Conservation (phyloP, 2,888 invertebrate genomes). For the Schrankia costaestrigalis region DNA sequence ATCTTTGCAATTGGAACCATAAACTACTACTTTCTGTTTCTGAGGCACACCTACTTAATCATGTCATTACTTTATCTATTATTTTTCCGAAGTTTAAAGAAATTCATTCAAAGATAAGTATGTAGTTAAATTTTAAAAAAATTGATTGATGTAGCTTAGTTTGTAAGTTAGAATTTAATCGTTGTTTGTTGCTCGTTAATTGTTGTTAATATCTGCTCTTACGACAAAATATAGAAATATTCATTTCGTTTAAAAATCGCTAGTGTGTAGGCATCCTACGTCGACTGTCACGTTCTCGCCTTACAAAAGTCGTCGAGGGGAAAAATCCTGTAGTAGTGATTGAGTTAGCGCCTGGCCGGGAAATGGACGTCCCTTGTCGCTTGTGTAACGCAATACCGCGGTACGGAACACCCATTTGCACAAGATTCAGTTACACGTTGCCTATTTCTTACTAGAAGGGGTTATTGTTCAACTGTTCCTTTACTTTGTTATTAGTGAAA, state of each 20-base stretch:
- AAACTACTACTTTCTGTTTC: too few species aligned
- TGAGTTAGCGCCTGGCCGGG: constrained; percentile 62
- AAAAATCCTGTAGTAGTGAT: constrained; percentile 66
- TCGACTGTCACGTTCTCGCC: constrained; percentile 7
- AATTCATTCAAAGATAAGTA: neutral
- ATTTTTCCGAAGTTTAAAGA: neutral
- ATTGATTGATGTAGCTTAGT: too few species aligned
- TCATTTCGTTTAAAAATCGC: neutral
- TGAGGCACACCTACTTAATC: too few species aligned
- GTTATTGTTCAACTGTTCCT: too few species aligned
- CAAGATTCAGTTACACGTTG: constrained; percentile 52
- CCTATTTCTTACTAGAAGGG: constrained; percentile 16
- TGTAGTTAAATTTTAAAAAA: neutral
- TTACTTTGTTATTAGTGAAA: too few species aligned
- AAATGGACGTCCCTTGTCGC: constrained; percentile 65
- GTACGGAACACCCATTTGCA: constrained; percentile 52
- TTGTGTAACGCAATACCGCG: constrained; percentile 65
- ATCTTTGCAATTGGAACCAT: too few species aligned
- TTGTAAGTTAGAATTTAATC: too few species aligned
- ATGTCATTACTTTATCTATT: too few species aligned
- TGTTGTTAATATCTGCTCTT: too few species aligned
- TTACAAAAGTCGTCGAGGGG: constrained; percentile 35
- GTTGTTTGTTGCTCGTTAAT: too few species aligned
- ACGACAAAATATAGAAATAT: neutral
- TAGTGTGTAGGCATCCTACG: constrained; percentile 2